Percentiles rank a stretch among this genome's conserved stretches.
These are phyloP conservation scores for Cyanoramphus novaezelandiae DNA, from an alignment of 2,113 vertebrate species.

Conservation along the genomic window DNA sequence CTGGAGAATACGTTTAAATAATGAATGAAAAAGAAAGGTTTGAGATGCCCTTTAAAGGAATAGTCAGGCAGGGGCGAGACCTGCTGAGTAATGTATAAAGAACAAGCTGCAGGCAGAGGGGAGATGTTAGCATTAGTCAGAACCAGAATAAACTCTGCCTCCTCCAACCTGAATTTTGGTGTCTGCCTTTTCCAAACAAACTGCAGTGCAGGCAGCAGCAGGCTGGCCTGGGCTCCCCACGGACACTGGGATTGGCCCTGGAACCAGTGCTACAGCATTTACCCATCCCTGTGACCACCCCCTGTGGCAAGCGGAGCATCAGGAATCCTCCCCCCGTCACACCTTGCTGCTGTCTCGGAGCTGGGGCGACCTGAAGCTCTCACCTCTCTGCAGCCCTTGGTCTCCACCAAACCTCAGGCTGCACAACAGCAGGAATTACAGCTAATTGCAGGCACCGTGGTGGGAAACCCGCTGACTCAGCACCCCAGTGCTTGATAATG, in stretches of 20 bases:
- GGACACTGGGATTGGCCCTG: not conserved
- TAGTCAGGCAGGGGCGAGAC: slow-evolving; percentile 50
- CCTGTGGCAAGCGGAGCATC: not conserved
- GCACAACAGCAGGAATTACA: not conserved
- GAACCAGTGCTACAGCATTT: not conserved
- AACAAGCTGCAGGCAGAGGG: slow-evolving; percentile 53
- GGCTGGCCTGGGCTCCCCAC: not conserved
- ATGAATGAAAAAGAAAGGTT: slow-evolving; percentile 29
- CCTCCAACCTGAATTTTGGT: slow-evolving; percentile 42
- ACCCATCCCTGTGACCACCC: not conserved
- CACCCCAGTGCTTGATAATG: no score
- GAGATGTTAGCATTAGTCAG: slow-evolving; percentile 67
- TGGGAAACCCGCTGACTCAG: not conserved
- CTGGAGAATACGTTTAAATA: slow-evolving; percentile 15
- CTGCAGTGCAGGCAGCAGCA: not conserved
- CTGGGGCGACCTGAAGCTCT: not conserved
- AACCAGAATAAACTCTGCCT: slow-evolving; percentile 56
- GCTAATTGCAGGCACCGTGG: not conserved
- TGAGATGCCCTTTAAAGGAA: slow-evolving; percentile 71
- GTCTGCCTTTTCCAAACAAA: slow-evolving; percentile 51
- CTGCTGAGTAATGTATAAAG: slow-evolving; percentile 65
- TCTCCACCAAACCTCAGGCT: not conserved
- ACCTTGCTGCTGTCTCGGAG: not conserved
- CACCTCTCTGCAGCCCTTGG: not conserved
- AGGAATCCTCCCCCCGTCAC: not conserved